phyloP scores from a whole-genome alignment of 1,140 invertebrate genomes.

The Triops cancriformis region DNA sequence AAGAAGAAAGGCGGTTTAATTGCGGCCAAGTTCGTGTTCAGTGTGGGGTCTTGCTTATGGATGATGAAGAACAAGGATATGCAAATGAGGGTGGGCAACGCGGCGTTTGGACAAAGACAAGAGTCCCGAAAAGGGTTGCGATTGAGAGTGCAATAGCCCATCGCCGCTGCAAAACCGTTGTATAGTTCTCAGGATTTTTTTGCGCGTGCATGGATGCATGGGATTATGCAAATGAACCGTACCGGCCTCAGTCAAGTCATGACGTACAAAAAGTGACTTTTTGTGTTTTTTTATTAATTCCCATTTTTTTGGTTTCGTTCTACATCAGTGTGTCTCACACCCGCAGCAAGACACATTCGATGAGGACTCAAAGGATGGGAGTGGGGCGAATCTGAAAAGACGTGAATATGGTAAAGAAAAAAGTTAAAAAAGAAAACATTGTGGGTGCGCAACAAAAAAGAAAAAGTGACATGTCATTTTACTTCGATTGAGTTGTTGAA shows the following conservation, averaged over 20 bases:
- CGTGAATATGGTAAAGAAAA: conserved; percentile 9
- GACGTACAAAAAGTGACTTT: conserved; percentile 14
- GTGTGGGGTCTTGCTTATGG: conserved; percentile 9
- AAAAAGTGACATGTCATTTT: conserved; percentile 11
- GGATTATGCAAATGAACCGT: conserved; percentile 13
- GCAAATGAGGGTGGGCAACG: conserved; percentile 8
- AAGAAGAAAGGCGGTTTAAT: conserved; percentile 10
- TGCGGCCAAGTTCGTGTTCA: conserved; percentile 9
- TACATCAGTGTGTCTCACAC: conserved; percentile 10
- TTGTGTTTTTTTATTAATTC: conserved; percentile 11
- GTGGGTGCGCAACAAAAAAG: conserved; percentile 4
- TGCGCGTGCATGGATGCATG: conserved; percentile 12
- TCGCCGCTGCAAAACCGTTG: conserved; percentile 12
- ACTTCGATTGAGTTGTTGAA: conserved; percentile 14
- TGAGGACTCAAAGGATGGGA: not conserved
- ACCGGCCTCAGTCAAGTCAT: conserved; percentile 12
- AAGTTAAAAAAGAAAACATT: not conserved
- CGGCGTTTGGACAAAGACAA: conserved; percentile 13
- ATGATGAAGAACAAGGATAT: conserved; percentile 14
- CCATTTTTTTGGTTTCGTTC: not conserved
- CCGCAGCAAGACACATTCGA: conserved; percentile 6
- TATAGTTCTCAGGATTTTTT: conserved; percentile 14
- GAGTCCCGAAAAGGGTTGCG: conserved; percentile 12
- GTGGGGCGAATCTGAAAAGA: conserved; percentile 8
- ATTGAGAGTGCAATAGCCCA: conserved; percentile 13